Evolutionary conservation across 2,113 vertebrate species (phyloP).

Genomic region (Lophius piscatorius): DNA sequence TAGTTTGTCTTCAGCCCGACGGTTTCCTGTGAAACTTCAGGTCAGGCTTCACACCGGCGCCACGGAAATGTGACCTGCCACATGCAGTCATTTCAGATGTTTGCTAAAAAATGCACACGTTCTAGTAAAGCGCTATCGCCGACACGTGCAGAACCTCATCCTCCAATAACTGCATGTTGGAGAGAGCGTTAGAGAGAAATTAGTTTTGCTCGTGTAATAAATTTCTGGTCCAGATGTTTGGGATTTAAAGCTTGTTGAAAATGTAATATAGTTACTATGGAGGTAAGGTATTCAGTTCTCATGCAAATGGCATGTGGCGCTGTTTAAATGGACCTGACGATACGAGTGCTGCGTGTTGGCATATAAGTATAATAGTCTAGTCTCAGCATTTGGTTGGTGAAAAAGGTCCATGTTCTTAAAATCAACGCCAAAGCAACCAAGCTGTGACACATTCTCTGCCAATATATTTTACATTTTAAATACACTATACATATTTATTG

Average conservation of each 20-base stretch:
- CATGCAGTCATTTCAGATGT: constrained; percentile 59
- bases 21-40: constrained; percentile 46
- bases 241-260: constrained; percentile 66
- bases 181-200: constrained; percentile 53
- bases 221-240: constrained; percentile 67
- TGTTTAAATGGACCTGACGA: constrained; percentile 36
- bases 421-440: constrained; percentile 66
- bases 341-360: constrained; percentile 54
- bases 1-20: constrained; percentile 64
- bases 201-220: constrained; percentile 53
- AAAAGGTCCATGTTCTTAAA: constrained; percentile 57
- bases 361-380: constrained; percentile 52
- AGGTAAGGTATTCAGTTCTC: constrained; percentile 56
- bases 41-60: constrained; percentile 42
- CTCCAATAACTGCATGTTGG: constrained; percentile 61
- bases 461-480: constrained; percentile 57
- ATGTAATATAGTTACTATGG: constrained; percentile 54
- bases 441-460: constrained; percentile 56
- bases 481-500: no score
- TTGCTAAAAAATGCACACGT: constrained; percentile 62
- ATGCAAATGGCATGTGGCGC: constrained; percentile 54
- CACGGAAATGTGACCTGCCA: constrained; percentile 41
- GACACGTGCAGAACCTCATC: constrained; percentile 68
- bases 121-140: constrained; percentile 65
- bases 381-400: constrained; percentile 57